These are phyloP conservation scores for Heliornis fulica DNA, from an alignment of 2,113 vertebrate genomes.

Conservation along the genomic window DNA sequence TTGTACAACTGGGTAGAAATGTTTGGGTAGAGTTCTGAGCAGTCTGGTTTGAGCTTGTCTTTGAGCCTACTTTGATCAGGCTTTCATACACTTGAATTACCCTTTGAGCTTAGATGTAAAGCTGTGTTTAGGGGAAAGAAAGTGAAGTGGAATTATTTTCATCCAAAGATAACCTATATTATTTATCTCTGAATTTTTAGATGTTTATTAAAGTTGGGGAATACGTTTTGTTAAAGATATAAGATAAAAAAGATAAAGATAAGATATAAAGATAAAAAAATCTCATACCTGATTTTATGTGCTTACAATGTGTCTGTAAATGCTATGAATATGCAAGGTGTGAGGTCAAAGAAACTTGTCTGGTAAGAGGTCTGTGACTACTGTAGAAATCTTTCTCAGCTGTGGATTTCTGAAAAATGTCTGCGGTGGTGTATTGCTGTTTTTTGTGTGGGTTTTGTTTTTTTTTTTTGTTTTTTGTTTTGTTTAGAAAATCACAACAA, in stretches of 20 bases:
- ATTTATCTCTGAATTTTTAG: not conserved
- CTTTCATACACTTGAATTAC: not conserved
- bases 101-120: not conserved
- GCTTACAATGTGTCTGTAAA: not conserved
- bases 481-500: too few species aligned
- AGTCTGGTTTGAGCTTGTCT: not conserved
- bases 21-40: not conserved
- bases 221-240: not conserved
- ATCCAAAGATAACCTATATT: not conserved
- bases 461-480: not conserved
- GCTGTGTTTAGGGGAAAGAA: not conserved
- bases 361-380: not conserved
- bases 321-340: not conserved
- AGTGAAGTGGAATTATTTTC: not conserved
- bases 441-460: too few species aligned
- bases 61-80: not conserved
- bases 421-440: not conserved
- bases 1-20: not conserved
- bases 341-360: not conserved
- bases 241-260: too few species aligned
- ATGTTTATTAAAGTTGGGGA: not conserved
- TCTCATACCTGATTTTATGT: not conserved
- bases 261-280: too few species aligned
- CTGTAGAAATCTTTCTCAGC: not conserved
- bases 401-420: not conserved